These are phyloP conservation scores for Drosophila paulistorum DNA, from an alignment of 1,140 invertebrate species.

Conservation along the genomic window DNA sequence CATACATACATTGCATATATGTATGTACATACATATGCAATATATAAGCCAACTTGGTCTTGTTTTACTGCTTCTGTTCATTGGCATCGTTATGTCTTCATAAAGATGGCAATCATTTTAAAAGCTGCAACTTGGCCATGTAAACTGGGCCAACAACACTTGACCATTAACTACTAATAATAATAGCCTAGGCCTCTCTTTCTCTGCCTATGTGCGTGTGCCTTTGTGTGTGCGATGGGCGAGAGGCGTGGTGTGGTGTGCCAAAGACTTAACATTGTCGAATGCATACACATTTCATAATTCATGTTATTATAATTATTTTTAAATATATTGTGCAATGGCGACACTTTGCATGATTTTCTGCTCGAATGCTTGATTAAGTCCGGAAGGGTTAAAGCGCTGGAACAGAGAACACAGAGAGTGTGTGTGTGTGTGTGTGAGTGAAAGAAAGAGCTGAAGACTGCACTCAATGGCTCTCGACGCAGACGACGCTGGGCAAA, in stretches of 20 bases:
- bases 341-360: constrained; percentile 78
- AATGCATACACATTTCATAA: constrained; percentile 31
- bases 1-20: no score
- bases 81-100: constrained; percentile 76
- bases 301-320: constrained; percentile 78
- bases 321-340: constrained; percentile 71
- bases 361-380: constrained; percentile 61
- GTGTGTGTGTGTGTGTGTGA: constrained; percentile 9
- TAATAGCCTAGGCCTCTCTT: constrained; percentile 40
- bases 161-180: constrained; percentile 61
- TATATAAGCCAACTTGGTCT: constrained; percentile 3
- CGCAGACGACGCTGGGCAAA: constrained; percentile 68
- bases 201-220: not conserved
- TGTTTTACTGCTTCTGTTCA: not conserved
- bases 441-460: no score
- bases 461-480: constrained; percentile 55
- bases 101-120: constrained; percentile 73
- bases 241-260: not conserved
- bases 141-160: constrained; percentile 73
- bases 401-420: constrained; percentile 15
- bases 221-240: not conserved
- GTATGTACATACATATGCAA: not conserved
- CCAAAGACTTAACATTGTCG: constrained; percentile 11
- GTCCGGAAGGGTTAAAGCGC: constrained; percentile 20
- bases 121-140: constrained; percentile 47